Evolutionary conservation across 2,888 invertebrate species (phyloP), one percentile per base, ranked within the genome.

Genomic region (Deilephila elpenor): DNA sequence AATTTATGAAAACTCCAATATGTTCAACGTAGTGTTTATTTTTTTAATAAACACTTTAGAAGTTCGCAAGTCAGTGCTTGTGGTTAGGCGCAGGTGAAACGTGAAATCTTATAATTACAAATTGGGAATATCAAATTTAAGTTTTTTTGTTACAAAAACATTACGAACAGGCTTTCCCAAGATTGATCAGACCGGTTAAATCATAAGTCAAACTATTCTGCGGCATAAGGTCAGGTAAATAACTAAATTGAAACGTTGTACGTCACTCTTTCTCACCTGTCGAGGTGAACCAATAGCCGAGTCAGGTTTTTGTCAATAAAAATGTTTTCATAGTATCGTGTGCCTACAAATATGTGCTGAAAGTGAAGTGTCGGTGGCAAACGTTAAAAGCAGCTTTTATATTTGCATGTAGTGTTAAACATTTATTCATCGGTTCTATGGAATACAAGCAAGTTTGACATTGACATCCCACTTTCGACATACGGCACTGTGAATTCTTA

Each of bases 1-100:
- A 83, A 83, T 85, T 84, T 83, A 85, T 84, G 80, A 83, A 85
- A 84, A 80, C 83, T 82, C 80, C 80, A 77, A 80, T 78, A 80
- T 78, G 73, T 78, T 78, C 75, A 72, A 73, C 77, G 73, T 37
- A 53, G 25, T n/a, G 20, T 67, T 67, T 34, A n/a, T 25, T n/a
- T 20, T 19, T 37, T 8, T 37, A 7, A n/a, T 62, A n/a, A 61
- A 61, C 32, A 17, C 17, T n/a, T 56, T n/a, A 19, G n/a, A 19
- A 44, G 44, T 44, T 44, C 44, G 11, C 44, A 44, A 44, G 14
- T 44, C 44, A 44, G 44, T 44, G 11, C 11, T 14, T 14, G 11
- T 44, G 11, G 11, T 44, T 44, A 11, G 11, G 44, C 11, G 44
- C 11, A 14, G 44, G 44, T 44, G 44, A 44, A 44, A 44, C 44